Evolutionary conservation across 2,888 invertebrate genomes (phyloP).

Genomic region (Himalopsyche japonica): DNA sequence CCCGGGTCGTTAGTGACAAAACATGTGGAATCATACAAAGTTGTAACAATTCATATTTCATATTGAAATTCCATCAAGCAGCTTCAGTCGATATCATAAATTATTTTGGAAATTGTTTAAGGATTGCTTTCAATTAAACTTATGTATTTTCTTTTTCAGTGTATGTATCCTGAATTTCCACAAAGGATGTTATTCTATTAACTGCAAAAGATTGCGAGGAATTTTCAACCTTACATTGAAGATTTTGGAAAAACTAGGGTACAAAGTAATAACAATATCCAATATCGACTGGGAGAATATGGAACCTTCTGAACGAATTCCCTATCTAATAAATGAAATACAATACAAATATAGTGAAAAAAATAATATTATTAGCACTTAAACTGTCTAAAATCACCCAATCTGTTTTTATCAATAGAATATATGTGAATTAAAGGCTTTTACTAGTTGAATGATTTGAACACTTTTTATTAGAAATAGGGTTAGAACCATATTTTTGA

Average conservation of each 20-base stretch:
- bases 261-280: constrained; percentile 61
- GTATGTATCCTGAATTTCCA: constrained; percentile 61
- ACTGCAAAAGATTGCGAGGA: constrained; percentile 61
- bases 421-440: neutral
- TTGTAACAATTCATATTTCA: no score
- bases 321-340: constrained; percentile 63
- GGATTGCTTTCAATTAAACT: no score
- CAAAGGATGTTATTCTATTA: constrained; percentile 61
- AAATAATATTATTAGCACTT: neutral
- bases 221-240: constrained; percentile 57
- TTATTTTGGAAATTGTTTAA: no score
- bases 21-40: no score
- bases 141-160: constrained; percentile 49
- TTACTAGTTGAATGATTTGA: neutral
- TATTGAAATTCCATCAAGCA: no score
- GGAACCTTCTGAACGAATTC: constrained; percentile 63
- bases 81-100: no score
- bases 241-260: constrained; percentile 62
- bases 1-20: no score
- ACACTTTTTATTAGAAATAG: no score
- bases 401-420: neutral
- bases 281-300: constrained; percentile 58
- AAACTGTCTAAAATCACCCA: neutral
- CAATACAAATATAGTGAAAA: constrained; percentile 6
- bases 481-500: no score